phyloP scores from a whole-genome alignment of 2,888 invertebrate species.

The Eupithecia centaureata region DNA sequence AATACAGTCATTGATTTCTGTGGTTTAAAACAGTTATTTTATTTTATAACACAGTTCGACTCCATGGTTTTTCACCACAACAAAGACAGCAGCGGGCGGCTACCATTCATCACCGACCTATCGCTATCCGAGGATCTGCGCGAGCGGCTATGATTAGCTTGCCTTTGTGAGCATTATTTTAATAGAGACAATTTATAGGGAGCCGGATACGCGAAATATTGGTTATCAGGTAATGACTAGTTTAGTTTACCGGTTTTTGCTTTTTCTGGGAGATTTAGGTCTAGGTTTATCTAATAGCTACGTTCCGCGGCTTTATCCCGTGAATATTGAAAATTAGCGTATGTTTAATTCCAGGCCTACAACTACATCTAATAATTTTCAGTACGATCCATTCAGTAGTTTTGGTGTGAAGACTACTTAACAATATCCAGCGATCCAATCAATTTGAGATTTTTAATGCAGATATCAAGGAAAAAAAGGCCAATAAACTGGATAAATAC shows the following conservation, averaged over 20 bases:
- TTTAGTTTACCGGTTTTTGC: neutral
- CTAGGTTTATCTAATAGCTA: neutral
- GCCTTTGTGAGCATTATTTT: slow-evolving; percentile 68
- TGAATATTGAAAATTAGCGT: too few species aligned
- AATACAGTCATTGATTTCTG: too few species aligned
- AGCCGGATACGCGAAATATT: slow-evolving; percentile 46
- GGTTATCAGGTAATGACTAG: slow-evolving; percentile 19
- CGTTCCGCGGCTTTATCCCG: too few species aligned
- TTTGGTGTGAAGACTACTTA: too few species aligned
- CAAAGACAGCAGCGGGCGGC: slow-evolving; percentile 65
- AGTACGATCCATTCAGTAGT: too few species aligned
- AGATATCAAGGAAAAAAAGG: too few species aligned
- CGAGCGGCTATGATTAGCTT: slow-evolving; percentile 63
- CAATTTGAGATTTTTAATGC: too few species aligned
- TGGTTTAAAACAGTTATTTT: neutral
- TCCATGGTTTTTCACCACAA: slow-evolving; percentile 42
- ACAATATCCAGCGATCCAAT: too few species aligned
- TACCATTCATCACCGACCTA: slow-evolving; percentile 70
- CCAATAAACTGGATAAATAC: too few species aligned
- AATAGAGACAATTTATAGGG: slow-evolving; percentile 64
- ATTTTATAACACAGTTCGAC: slow-evolving; percentile 3
- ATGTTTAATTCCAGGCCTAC: too few species aligned
- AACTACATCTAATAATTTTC: too few species aligned
- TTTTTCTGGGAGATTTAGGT: neutral
- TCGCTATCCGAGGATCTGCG: slow-evolving; percentile 62